Base-by-base conservation (phyloP, 2,888 invertebrate genomes). In the Adineta ricciae region DNA sequence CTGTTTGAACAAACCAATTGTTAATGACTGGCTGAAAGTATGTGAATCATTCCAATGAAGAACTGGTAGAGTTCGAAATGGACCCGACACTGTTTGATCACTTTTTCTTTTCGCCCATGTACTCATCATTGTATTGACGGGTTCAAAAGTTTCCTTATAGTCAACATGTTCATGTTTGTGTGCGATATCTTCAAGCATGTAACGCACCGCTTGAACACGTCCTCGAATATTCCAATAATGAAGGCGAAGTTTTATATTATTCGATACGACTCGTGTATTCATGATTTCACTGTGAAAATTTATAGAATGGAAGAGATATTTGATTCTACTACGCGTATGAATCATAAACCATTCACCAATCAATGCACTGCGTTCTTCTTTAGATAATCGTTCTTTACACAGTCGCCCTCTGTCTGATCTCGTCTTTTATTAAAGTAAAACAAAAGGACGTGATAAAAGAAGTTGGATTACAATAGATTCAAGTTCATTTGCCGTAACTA, bases 171-270 rank as follows among this genome's bases (percentile, higher is more conserved):
- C 21, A 41, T 78, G 41, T 78, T 38, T 24, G 24, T 78, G 21
- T 38, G 41, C 73, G 41, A 78, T 78, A 78, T 78, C 73, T 38
- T 36, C 73, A 9, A 78, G 41, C 73, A 78, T 78, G 24, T 78
- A 78, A 41, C 73, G 73, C 38, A 78, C 41, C 9, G 24, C 14
- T 78, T 78, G 73, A 24, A 24, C 73, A 41, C 73, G 73, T 21
- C 73, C 73, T 24, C 73, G 73, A 78, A 8, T 2, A 41, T 78
- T 78, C 73, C 73, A 78, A 78, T 78, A 78, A 27, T 78, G 41
- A 36, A 78, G 41, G 21, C 73, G 38, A 41, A 78, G 21, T 38
- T 78, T 38, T 11, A 78, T 41, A 21, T 36, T 36, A 21, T 11
- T 8, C 3, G 73, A 41, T 7, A 50, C 50, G 14, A 50, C 19